A percentile compares a stretch with the other conserved stretches of the same genome.
phyloP scores from a whole-genome alignment of 2,113 vertebrate species.

The Cyanoramphus novaezelandiae region DNA sequence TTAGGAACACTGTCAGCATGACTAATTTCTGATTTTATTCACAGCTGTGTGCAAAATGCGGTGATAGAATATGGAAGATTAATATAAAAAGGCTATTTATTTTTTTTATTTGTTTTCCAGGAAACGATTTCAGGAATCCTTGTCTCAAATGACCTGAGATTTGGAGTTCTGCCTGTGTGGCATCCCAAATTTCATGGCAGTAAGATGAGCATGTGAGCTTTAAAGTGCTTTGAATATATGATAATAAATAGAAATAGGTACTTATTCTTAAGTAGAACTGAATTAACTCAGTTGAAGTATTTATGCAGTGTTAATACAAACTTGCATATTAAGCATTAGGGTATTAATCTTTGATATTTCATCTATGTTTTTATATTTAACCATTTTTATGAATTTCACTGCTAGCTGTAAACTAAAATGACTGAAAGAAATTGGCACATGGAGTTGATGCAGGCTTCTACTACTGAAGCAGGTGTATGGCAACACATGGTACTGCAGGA shows the following conservation, averaged over 20 bases:
- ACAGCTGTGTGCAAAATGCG: background rate
- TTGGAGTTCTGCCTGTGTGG: background rate
- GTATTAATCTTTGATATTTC: background rate
- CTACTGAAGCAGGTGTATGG: background rate
- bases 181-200: background rate
- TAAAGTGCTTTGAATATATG: background rate
- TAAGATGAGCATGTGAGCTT: background rate
- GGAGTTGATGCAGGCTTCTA: background rate
- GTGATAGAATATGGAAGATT: background rate
- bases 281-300: background rate
- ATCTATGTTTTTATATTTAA: background rate
- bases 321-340: background rate
- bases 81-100: background rate
- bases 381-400: background rate
- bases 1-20: background rate
- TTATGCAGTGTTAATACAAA: background rate
- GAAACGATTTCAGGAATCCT: background rate
- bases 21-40: background rate
- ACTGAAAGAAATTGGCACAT: rapidly evolving
- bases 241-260: background rate
- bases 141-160: background rate
- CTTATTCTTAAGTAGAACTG: background rate
- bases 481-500: background rate
- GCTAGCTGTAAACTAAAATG: background rate
- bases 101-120: background rate